These are phyloP conservation scores for Dryomyza anilis DNA, from an alignment of 2,888 invertebrate species.

Conservation along the genomic window DNA sequence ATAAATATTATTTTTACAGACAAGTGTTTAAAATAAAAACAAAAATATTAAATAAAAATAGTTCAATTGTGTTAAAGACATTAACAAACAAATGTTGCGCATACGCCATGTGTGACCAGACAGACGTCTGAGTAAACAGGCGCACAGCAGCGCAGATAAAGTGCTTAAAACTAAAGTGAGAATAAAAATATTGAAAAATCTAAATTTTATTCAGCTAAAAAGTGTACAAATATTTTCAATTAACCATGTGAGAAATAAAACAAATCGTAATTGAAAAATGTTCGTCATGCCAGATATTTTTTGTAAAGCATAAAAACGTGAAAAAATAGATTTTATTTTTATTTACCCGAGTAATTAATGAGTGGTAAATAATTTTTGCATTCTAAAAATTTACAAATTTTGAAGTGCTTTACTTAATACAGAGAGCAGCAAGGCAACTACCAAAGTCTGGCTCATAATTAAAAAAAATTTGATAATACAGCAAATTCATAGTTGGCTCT, in stretches of 20 bases:
- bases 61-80: neutral
- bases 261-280: no score
- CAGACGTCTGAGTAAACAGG: neutral
- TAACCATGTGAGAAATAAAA: neutral
- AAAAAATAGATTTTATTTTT: no score
- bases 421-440: neutral
- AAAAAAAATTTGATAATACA: neutral
- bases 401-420: neutral
- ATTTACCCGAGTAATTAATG: no score
- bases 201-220: neutral
- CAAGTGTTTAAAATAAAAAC: neutral
- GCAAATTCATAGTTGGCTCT: neutral
- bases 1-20: neutral
- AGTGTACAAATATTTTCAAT: neutral
- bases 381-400: neutral
- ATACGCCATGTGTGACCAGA: conserved; percentile 9
- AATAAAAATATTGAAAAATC: neutral
- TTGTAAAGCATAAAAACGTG: no score
- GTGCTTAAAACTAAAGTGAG: neutral
- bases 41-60: neutral
- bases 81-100: neutral
- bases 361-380: neutral
- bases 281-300: no score
- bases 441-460: conserved; percentile 2
- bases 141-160: neutral